A percentile compares a stretch with the other conserved stretches of the same genome.
Evolutionary conservation across 2,888 invertebrate genomes (phyloP).

Genomic region (Papilio gigon): DNA sequence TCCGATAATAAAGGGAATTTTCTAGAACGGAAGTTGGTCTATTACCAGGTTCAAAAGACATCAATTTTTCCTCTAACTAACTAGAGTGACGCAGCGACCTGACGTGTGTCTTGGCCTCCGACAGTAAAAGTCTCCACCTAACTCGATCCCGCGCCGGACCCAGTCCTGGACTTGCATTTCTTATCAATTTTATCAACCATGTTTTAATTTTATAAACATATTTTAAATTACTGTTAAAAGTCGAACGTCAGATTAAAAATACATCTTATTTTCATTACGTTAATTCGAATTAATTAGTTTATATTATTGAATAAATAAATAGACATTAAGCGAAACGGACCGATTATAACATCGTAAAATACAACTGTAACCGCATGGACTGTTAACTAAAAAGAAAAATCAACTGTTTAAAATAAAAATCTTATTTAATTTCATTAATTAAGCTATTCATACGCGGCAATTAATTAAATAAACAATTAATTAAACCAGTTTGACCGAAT

Average conservation of each 20-base stretch:
- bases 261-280: not conserved
- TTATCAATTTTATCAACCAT: not conserved
- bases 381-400: not conserved
- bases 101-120: no score
- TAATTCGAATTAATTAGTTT: not conserved
- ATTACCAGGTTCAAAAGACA: no score
- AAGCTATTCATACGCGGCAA: conserved; percentile 26
- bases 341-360: conserved; percentile 6
- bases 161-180: no score
- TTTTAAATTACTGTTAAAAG: not conserved
- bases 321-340: not conserved
- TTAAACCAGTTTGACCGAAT: conserved; percentile 27
- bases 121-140: no score
- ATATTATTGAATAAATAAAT: conserved; percentile 7
- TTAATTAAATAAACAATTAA: conserved; percentile 35
- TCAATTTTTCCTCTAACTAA: no score
- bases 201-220: not conserved
- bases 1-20: no score
- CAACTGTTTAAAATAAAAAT: not conserved
- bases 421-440: conserved; percentile 27
- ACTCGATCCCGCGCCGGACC: no score
- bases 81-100: no score
- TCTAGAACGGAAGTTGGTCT: no score
- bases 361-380: conserved; percentile 14
- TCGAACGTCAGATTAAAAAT: not conserved